These are phyloP conservation scores for Xiphophorus maculatus DNA, from an alignment of 2,113 vertebrate genomes.

Conservation along the genomic window DNA sequence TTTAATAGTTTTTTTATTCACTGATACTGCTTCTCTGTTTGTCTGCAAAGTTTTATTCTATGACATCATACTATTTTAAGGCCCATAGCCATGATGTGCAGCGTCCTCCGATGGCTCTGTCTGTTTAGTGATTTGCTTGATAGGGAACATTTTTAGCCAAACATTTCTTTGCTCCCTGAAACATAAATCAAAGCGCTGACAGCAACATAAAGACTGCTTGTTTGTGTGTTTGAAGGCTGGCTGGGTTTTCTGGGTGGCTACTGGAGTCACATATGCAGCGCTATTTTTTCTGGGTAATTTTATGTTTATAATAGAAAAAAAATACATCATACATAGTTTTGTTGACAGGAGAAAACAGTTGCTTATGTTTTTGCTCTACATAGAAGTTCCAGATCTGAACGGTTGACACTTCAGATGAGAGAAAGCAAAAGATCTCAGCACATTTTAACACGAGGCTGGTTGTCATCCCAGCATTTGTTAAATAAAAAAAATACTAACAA, in stretches of 20 bases:
- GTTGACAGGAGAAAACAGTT: neutral
- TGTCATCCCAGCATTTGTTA: too few species aligned
- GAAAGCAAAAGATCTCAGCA: too few species aligned
- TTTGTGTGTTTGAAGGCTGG: neutral
- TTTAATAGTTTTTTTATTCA: slow-evolving; percentile 76
- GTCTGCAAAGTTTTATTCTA: slow-evolving; percentile 52
- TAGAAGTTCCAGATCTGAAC: too few species aligned
- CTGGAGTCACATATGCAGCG: neutral
- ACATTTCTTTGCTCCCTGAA: slow-evolving; percentile 7
- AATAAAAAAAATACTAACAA: too few species aligned
- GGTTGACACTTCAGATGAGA: too few species aligned
- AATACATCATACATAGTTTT: neutral
- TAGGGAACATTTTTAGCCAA: slow-evolving; percentile 36
- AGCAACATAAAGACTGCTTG: neutral
- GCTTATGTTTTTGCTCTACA: neutral
- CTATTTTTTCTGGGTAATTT: neutral
- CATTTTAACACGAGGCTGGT: too few species aligned
- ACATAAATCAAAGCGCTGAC: neutral
- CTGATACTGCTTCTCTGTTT: slow-evolving; percentile 60
- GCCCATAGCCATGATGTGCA: slow-evolving; percentile 29
- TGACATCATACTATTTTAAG: slow-evolving; percentile 48
- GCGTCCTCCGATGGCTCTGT: slow-evolving; percentile 35
- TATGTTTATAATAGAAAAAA: neutral
- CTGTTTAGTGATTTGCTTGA: slow-evolving; percentile 45
- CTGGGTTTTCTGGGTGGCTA: neutral